Conservation (phyloP, 2,113 vertebrate genomes). For the Eudorcas thomsonii region DNA sequence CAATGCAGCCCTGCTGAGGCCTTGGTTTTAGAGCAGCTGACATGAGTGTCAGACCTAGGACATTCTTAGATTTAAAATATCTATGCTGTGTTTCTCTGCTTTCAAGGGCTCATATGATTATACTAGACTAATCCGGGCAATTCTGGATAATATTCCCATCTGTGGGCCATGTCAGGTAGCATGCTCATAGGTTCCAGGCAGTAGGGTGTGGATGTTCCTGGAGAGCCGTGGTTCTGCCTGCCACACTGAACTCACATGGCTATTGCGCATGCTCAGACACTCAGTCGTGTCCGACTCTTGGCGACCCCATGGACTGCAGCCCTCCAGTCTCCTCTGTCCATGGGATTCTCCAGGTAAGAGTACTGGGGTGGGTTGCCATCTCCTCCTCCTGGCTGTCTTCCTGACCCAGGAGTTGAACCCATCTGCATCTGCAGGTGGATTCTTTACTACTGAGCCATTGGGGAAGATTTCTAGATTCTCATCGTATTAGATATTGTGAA, state of each 20-base stretch:
- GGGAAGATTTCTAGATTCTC: neutral
- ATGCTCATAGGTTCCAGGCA: neutral
- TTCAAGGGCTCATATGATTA: neutral
- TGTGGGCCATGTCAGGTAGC: neutral
- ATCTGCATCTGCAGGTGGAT: neutral
- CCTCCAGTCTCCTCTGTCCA: no score
- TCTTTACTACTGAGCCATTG: neutral
- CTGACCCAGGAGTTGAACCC: neutral
- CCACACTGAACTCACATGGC: neutral
- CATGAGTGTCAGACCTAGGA: neutral
- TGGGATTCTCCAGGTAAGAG: neutral
- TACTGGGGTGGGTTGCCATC: no score
- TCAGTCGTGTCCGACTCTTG: neutral
- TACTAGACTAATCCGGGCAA: neutral
- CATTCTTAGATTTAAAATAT: neutral
- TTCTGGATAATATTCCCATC: neutral
- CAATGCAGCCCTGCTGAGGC: neutral
- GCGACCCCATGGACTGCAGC: no score
- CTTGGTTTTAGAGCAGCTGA: neutral
- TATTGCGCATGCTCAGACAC: neutral
- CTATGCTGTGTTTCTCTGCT: neutral
- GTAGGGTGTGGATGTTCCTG: neutral
- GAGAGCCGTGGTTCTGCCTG: neutral
- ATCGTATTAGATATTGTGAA: neutral
- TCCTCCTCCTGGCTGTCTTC: neutral